These are phyloP conservation scores for Apis mellifera DNA, from an alignment of 1,140 invertebrate genomes.

Conservation along the genomic window DNA sequence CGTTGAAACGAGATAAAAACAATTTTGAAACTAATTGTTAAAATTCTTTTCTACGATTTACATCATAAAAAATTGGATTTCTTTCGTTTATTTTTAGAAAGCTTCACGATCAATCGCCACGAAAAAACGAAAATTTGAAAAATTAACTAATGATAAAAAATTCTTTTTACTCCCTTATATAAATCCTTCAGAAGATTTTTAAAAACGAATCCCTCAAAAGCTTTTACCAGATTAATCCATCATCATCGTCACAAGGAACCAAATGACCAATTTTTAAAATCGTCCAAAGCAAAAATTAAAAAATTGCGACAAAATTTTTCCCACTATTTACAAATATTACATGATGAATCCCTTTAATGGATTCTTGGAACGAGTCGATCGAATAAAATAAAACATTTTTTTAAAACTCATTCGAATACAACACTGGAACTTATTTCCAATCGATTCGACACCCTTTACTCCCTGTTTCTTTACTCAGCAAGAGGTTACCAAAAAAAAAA, in stretches of 20 bases:
- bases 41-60: no score
- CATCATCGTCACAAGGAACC: not conserved
- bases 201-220: not conserved
- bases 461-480: not conserved
- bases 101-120: no score
- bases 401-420: not conserved
- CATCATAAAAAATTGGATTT: no score
- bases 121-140: no score
- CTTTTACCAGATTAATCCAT: not conserved
- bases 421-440: not conserved
- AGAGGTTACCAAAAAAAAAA: conserved; percentile 9
- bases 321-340: no score
- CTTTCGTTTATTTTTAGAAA: no score
- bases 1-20: no score
- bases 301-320: not conserved
- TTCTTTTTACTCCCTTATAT: no score
- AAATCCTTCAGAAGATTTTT: no score
- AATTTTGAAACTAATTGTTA: no score
- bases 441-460: no score
- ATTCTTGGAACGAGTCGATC: not conserved
- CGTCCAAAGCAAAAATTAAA: not conserved
- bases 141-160: no score
- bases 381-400: not conserved
- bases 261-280: not conserved
- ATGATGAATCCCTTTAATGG: not conserved